Evolutionary conservation across 2,888 invertebrate species (phyloP).

Genomic region (Notodonta dromedarius): DNA sequence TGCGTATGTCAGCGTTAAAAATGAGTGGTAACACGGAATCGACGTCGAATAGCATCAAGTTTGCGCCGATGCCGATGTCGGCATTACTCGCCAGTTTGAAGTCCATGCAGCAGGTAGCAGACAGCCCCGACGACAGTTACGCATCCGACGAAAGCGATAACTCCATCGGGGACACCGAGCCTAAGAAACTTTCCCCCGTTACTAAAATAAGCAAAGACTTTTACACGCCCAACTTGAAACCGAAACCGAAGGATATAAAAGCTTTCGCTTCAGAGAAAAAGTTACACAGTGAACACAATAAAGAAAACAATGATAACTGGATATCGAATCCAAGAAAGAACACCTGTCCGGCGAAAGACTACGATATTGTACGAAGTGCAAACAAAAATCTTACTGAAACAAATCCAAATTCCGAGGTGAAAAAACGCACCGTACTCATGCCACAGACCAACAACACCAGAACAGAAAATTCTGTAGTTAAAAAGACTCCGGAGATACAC

Average conservation of each 20-base stretch:
- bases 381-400: slow-evolving; percentile 35
- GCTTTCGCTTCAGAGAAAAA: slow-evolving; percentile 64
- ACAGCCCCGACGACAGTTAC: slow-evolving; percentile 63
- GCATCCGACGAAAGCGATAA: slow-evolving; percentile 69
- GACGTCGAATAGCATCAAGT: slow-evolving; percentile 72
- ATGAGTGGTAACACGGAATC: slow-evolving; percentile 72
- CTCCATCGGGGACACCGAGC: slow-evolving; percentile 59
- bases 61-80: slow-evolving; percentile 77
- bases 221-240: slow-evolving; percentile 56
- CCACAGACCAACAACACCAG: slow-evolving; percentile 50
- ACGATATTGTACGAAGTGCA: slow-evolving; percentile 39
- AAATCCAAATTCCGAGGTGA: slow-evolving; percentile 48
- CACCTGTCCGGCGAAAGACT: slow-evolving; percentile 48
- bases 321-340: slow-evolving; percentile 48
- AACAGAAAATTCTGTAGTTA: slow-evolving; percentile 42
- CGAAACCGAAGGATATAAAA: slow-evolving; percentile 50
- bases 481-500: slow-evolving; percentile 28
- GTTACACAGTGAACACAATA: slow-evolving; percentile 49
- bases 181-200: slow-evolving; percentile 48
- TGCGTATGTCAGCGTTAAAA: slow-evolving; percentile 18
- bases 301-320: slow-evolving; percentile 61
- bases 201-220: slow-evolving; percentile 47
- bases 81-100: slow-evolving; percentile 71
- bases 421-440: slow-evolving; percentile 51
- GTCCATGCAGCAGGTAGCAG: slow-evolving; percentile 57